These are phyloP conservation scores for Aspidapion aeneum DNA, from an alignment of 2,888 invertebrate genomes.

Conservation along the genomic window DNA sequence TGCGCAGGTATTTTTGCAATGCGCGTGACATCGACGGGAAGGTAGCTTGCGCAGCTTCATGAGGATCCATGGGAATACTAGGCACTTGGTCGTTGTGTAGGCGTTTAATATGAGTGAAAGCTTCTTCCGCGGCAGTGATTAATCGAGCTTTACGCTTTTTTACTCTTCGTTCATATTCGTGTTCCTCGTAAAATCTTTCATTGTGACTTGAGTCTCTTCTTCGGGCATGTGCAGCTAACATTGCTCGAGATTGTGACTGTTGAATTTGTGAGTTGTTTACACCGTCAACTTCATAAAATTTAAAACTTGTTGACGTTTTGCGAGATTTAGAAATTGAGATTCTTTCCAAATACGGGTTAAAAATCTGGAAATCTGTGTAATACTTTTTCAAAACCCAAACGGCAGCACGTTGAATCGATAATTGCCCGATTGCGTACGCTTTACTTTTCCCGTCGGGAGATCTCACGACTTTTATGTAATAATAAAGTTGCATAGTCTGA, in stretches of 20 bases:
- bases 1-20: constrained; percentile 92
- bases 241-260: constrained; percentile 67
- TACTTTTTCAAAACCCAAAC: constrained; percentile 93
- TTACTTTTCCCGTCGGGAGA: constrained; percentile 94
- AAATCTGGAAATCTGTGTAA: constrained; percentile 93
- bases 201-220: constrained; percentile 92
- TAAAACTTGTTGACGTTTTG: constrained; percentile 80
- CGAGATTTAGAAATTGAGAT: constrained; percentile 81
- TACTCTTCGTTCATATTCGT: constrained; percentile 92
- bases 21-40: constrained; percentile 96
- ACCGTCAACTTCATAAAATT: constrained; percentile 94
- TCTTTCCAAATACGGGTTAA: constrained; percentile 93
- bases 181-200: constrained; percentile 97
- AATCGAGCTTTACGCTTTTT: constrained; percentile 87
- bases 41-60: constrained; percentile 96
- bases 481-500: constrained; percentile 89
- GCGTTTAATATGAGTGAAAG: constrained; percentile 94
- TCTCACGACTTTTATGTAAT: constrained; percentile 85
- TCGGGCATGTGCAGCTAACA: constrained; percentile 73
- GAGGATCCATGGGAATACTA: constrained; percentile 85
- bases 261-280: constrained; percentile 62
- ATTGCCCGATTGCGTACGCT: constrained; percentile 83
- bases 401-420: constrained; percentile 94
- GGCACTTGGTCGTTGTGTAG: constrained; percentile 69
- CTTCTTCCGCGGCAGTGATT: constrained; percentile 93